These are phyloP conservation scores for Boloria euphrosyne DNA, from an alignment of 2,888 invertebrate genomes.

Conservation along the genomic window DNA sequence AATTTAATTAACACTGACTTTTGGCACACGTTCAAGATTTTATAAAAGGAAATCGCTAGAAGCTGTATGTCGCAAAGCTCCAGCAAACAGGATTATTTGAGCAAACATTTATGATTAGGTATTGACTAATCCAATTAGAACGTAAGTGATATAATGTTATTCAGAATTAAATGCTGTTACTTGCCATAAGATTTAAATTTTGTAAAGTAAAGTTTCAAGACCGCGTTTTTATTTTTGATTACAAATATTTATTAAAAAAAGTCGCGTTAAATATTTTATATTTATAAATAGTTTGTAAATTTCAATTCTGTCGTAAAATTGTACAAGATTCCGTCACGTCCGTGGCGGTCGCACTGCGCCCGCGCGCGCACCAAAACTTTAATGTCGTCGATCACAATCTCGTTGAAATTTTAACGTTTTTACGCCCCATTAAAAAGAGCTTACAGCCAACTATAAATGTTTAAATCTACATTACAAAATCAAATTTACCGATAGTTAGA, in stretches of 20 bases:
- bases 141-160: neutral
- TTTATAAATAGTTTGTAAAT: neutral
- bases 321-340: constrained; percentile 17
- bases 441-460: neutral
- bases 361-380: constrained; percentile 8
- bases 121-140: constrained; percentile 12
- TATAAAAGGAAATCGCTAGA: constrained; percentile 9
- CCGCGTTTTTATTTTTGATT: too few relatives aligned
- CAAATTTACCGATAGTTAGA: neutral
- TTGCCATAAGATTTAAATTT: neutral
- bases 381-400: constrained; percentile 16
- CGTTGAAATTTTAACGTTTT: constrained; percentile 20
- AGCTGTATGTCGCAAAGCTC: constrained; percentile 8
- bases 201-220: too few relatives aligned
- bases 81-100: constrained; percentile 14
- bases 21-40: neutral
- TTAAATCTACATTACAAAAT: neutral
- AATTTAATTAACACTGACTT: neutral
- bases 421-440: constrained; percentile 10
- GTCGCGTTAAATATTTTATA: too few relatives aligned
- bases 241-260: too few relatives aligned
- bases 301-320: constrained; percentile 19
- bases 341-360: neutral
- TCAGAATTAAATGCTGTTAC: neutral
- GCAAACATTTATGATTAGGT: constrained; percentile 6